Evolutionary conservation across 92 coral and sea anemone species (phyloP).

Genomic region (Paramuricea clavata): DNA sequence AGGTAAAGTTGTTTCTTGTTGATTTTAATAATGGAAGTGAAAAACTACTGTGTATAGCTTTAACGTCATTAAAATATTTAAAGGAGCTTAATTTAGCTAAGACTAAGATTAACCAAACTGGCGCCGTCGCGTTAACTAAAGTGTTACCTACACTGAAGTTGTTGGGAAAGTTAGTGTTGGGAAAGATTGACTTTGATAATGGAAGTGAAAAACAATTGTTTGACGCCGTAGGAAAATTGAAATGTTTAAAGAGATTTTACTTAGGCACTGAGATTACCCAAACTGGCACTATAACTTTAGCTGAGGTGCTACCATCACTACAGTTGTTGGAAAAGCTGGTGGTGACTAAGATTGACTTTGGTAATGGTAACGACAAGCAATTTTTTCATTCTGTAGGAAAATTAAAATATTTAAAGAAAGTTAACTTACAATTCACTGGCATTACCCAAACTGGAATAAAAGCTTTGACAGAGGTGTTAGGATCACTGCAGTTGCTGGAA

Average conservation of each 20-base stretch:
- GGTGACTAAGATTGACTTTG: neutral
- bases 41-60: neutral
- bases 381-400: neutral
- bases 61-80: neutral
- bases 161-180: neutral
- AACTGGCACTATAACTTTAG: too few relatives aligned
- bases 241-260: too few relatives aligned
- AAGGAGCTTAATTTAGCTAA: neutral
- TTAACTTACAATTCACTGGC: neutral
- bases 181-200: neutral
- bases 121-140: neutral
- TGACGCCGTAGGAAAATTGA: neutral
- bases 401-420: too few relatives aligned
- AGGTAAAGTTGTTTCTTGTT: neutral
- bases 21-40: neutral
- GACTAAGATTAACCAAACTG: neutral
- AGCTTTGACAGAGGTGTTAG: neutral
- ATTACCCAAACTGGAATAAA: neutral
- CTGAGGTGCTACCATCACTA: too few relatives aligned
- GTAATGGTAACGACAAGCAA: neutral
- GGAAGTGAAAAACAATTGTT: neutral
- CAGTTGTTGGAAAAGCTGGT: neutral
- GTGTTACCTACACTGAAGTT: slow-evolving; percentile 26
- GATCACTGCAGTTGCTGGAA: neutral
- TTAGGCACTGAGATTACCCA: too few relatives aligned